Conservation (phyloP, 1,140 invertebrate genomes). For the Trichonephila clavipes region DNA sequence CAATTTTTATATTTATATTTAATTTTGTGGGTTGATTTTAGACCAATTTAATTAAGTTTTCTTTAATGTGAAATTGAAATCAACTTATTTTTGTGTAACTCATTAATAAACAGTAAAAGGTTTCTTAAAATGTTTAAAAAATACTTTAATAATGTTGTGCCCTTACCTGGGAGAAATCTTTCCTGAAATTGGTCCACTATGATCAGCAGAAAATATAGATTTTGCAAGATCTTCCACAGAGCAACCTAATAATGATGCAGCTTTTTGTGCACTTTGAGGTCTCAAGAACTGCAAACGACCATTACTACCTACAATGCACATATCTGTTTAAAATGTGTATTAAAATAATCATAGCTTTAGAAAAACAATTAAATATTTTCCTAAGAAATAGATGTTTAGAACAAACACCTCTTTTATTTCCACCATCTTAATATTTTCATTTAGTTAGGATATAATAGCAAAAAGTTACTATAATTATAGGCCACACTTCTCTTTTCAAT, state of each 20-base stretch:
- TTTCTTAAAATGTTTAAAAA: too few relatives aligned
- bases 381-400: not conserved
- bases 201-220: slow-evolving; percentile 85
- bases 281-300: slow-evolving; percentile 89
- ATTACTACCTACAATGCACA: slow-evolving; percentile 79
- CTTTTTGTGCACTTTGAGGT: slow-evolving; percentile 90
- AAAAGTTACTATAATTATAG: too few relatives aligned
- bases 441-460: too few relatives aligned
- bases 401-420: not conserved
- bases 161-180: slow-evolving; percentile 78
- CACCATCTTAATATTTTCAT: too few relatives aligned
- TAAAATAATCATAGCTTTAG: not conserved
- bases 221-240: slow-evolving; percentile 90
- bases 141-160: too few relatives aligned
- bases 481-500: too few relatives aligned
- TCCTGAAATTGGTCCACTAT: slow-evolving; percentile 78
- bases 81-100: not conserved
- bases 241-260: slow-evolving; percentile 90
- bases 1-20: too few relatives aligned
- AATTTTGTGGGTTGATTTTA: too few relatives aligned
- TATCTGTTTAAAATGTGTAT: not conserved
- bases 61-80: not conserved
- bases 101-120: not conserved
- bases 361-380: not conserved
- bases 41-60: not conserved